phyloP scores from a whole-genome alignment of 2,113 vertebrate species.

The Manacus vitellinus region DNA sequence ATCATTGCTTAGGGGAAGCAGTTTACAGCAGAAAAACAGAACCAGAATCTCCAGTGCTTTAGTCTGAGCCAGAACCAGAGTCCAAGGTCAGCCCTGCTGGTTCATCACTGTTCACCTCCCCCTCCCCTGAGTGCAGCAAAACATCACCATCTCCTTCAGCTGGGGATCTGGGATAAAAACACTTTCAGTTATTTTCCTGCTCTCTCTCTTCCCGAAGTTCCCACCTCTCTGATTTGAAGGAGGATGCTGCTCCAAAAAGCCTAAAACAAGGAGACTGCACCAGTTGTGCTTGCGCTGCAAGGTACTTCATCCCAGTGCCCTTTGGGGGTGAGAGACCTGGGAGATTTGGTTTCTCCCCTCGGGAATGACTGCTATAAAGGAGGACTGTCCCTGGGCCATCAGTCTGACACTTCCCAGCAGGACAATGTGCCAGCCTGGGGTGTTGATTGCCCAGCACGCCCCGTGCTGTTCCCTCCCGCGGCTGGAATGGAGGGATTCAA shows the following conservation, averaged over 20 bases:
- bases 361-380: background rate
- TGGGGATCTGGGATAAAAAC: background rate
- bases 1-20: background rate
- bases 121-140: background rate
- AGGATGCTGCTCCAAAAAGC: background rate
- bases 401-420: background rate
- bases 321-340: background rate
- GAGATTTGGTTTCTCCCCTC: background rate
- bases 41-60: background rate
- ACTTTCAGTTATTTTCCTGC: background rate
- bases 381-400: background rate
- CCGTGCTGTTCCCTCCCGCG: background rate
- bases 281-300: background rate
- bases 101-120: background rate
- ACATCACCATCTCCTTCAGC: background rate
- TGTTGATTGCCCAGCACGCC: conserved; percentile 1
- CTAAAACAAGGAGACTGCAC: background rate
- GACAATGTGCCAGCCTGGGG: background rate
- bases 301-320: background rate
- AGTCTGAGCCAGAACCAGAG: background rate
- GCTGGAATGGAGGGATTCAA: background rate
- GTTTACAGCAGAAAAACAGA: background rate
- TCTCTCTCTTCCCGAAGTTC: background rate
- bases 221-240: background rate
- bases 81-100: background rate